Percentiles rank a stretch among this genome's conserved stretches.
Evolutionary conservation across 1,140 invertebrate genomes (phyloP).

Genomic region (Copidosoma floridanum): DNA sequence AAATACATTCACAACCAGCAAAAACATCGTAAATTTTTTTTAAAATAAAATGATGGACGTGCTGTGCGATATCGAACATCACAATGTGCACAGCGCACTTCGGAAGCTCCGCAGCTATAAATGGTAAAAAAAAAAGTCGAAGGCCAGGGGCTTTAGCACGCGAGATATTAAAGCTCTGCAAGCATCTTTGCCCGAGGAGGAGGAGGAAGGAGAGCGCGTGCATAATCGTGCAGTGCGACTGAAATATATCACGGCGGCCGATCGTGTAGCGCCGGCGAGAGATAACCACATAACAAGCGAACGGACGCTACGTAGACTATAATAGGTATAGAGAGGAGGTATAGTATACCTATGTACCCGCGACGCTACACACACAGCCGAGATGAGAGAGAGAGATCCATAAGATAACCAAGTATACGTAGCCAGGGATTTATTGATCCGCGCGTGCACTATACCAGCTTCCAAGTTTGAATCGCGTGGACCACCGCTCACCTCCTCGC

Average conservation of each 20-base stretch:
- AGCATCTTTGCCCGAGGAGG: not conserved
- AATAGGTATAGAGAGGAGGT: conserved; percentile 2
- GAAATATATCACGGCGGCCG: conserved; percentile 45
- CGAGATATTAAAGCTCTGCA: not conserved
- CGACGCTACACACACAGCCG: conserved; percentile 12
- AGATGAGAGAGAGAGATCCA: not conserved
- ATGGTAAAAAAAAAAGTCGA: not conserved
- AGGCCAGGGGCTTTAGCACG: not conserved
- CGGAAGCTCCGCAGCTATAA: no score
- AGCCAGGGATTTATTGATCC: conserved; percentile 31
- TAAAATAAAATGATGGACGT: conserved; percentile 8
- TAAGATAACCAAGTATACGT: conserved; percentile 41
- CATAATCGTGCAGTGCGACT: conserved; percentile 13
- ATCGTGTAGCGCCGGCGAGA: conserved; percentile 43
- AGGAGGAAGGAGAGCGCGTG: not conserved
- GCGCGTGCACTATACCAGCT: no score
- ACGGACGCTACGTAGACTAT: conserved; percentile 7
- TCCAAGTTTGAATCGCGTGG: not conserved
- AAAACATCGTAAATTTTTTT: no score
- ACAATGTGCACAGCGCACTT: no score
- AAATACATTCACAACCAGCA: not conserved
- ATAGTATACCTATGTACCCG: no score
- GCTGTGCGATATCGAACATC: conserved; percentile 20
- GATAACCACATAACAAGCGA: conserved; percentile 41
- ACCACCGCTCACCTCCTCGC: not conserved